Evolutionary conservation across 2,113 vertebrate species (phyloP), one percentile per base, ranked within the genome.

Genomic region (Asarcornis scutulata): DNA sequence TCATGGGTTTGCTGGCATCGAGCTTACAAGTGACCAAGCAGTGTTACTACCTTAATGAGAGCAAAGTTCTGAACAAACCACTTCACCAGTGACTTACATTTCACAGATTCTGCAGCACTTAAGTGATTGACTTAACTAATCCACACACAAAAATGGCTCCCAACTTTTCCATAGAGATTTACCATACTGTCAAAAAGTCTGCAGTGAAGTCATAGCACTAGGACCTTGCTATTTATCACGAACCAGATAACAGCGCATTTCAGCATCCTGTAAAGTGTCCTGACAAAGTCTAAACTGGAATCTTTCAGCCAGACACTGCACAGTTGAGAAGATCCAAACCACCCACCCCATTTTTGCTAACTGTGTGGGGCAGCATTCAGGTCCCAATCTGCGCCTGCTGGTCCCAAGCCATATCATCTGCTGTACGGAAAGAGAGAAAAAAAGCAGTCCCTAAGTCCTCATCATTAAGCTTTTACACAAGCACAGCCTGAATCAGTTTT

Each of bases 241-340:
- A 48, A 17, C 17, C 32, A 46, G 29, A 3, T 32, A 40, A 64
- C 0, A 0, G n/a, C 25, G 36, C n/a, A 6, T 55, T 69, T 20
- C 50, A 12, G 31, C 17, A 59, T 3, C 29, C 52, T 56, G 59
- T 31, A 7, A 63, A 71, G 46, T 1, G 4, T 11, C 22, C 7
- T 0, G 3, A n/a, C 15, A 73, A 50, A 16, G 50, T 22, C 29
- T 50, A 25, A 52, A 9, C 6, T 17, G 36, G 71, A 59, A 81
- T 29, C 76, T 71, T 73, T 66, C 26, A 56, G 11, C 31, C 31
- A 3, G 1, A 16, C 7, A 27, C 34, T 53, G 56, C 32, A 32
- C 77, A 78, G 64, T 0, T 16, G 64, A 31, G 42, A 86, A 83
- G 32, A 52, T 34, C 38, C 84, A 86, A 88, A 50, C 5, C 21